Conservation (phyloP, 2,888 invertebrate genomes). For the Troides helena region DNA sequence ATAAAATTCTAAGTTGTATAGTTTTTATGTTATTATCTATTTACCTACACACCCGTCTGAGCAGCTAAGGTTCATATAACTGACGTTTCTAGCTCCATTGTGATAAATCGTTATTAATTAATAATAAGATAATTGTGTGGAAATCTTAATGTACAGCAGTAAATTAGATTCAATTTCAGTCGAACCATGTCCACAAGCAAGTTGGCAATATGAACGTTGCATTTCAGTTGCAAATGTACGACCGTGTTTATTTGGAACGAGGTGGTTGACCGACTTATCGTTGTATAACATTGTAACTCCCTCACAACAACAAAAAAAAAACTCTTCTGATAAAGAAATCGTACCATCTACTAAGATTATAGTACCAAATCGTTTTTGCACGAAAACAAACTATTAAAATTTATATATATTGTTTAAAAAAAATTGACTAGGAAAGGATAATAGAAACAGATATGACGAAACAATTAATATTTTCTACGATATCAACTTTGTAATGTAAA, state of each 20-base stretch:
- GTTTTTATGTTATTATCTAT: background rate
- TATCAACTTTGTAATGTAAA: too few species aligned
- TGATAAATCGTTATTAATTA: too few species aligned
- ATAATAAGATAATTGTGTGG: too few species aligned
- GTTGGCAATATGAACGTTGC: conserved; percentile 33
- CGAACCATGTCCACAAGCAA: background rate
- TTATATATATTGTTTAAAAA: too few species aligned
- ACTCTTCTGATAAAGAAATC: conserved; percentile 16
- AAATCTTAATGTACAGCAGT: too few species aligned
- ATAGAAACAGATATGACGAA: too few species aligned
- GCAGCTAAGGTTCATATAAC: too few species aligned
- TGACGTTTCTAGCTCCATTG: too few species aligned
- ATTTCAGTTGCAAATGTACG: conserved; percentile 39
- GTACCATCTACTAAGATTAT: background rate
- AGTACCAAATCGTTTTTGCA: background rate
- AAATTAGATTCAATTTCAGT: background rate
- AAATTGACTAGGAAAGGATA: too few species aligned
- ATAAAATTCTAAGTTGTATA: background rate
- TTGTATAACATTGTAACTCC: conserved; percentile 38
- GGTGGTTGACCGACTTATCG: conserved; percentile 41
- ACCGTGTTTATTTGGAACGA: conserved; percentile 40
- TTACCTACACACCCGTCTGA: too few species aligned
- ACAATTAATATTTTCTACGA: too few species aligned
- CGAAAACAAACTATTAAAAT: too few species aligned
- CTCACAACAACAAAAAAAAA: conserved; percentile 33